Evolutionary conservation across 1,140 invertebrate species (phyloP).

Genomic region (Drosophila novamexicana): DNA sequence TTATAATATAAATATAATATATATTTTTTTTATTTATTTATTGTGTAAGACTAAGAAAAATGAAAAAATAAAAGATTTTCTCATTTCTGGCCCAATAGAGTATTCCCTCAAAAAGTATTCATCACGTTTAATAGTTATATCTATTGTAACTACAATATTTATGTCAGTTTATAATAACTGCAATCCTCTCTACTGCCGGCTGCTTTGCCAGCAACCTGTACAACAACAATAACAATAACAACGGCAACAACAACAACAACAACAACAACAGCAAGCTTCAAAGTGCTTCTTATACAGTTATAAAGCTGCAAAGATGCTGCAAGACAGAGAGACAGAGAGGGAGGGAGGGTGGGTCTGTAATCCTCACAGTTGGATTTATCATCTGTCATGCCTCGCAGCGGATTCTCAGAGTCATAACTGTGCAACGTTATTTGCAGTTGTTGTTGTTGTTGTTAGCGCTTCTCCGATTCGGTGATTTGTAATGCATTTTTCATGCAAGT

Average conservation of each 20-base stretch:
- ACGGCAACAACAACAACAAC: constrained; percentile 17
- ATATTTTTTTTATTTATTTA: no score
- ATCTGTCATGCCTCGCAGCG: constrained; percentile 29
- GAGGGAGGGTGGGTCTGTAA: not conserved
- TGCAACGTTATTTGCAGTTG: constrained; percentile 6
- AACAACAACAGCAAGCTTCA: constrained; percentile 9
- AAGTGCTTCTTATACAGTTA: constrained; percentile 26
- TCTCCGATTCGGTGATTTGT: constrained; percentile 30
- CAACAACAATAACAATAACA: not conserved
- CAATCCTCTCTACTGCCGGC: constrained; percentile 19
- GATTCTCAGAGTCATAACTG: constrained; percentile 25
- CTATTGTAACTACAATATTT: not conserved
- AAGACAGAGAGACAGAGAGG: not conserved
- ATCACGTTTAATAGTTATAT: no score
- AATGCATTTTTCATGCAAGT: constrained; percentile 47
- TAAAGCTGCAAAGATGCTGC: constrained; percentile 10
- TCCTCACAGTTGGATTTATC: constrained; percentile 19
- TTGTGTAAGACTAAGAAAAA: no score
- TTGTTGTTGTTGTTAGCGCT: constrained; percentile 20
- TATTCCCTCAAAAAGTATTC: no score
- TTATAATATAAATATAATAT: no score
- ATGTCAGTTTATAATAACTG: constrained; percentile 14
- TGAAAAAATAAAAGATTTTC: no score
- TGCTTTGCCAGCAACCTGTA: constrained; percentile 24
- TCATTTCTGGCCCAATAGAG: no score